Base-by-base conservation (phyloP, 2,797 vertebrate species). In the Arctocebus calabarensis region DNA sequence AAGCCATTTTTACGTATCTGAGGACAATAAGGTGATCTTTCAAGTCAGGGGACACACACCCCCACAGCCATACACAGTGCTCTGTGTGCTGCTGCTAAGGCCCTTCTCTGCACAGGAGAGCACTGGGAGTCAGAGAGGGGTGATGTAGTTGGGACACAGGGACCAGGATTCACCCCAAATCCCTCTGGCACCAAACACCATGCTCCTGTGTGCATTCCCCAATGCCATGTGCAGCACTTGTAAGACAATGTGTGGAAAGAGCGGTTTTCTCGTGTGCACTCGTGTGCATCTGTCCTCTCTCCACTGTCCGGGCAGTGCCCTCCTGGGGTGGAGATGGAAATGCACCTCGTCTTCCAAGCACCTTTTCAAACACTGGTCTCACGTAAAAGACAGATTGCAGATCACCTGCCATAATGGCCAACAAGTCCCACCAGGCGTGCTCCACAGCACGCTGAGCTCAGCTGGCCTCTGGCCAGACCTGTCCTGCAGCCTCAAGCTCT, bases 31-130 rank as follows among this genome's bases (percentile, higher is more conserved):
- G 27, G 78, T 70, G 22, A 70, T 23, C 11, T 52, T 23, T 45
- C 19, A 4, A 27, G 27, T 11, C 12, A 27, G 3, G 6, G 11
- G 4, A 1, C 19, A 1, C 0, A 2, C 37, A 16, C 5, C 14
- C 3, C 32, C 14, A 37, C 29, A 83, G 5, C 40, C 32, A 32
- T 43, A 16, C 3, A 7, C 57, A 29, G 55, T 61, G 34, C 1
- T 22, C 22, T n/a, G 13, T 37, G 20, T 19, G 10, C 6, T 62
- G 2, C 20, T 17, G 62, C 62, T 14, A 9, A 20, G 32, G 32
- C 37, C 37, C 3, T 75, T 64, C 74, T 62, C 11, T 57, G n/a
- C 29, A 79, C 12, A n/a, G 4, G 29, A 55, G 25, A 27, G 52
- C 34, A 22, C 13, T 20, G 20, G 25, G 5, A 11, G n/a, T 20